Percentiles rank a stretch among this genome's conserved stretches.
These are phyloP conservation scores for Subacronicta megacephala DNA, from an alignment of 2,888 invertebrate species.

Conservation along the genomic window DNA sequence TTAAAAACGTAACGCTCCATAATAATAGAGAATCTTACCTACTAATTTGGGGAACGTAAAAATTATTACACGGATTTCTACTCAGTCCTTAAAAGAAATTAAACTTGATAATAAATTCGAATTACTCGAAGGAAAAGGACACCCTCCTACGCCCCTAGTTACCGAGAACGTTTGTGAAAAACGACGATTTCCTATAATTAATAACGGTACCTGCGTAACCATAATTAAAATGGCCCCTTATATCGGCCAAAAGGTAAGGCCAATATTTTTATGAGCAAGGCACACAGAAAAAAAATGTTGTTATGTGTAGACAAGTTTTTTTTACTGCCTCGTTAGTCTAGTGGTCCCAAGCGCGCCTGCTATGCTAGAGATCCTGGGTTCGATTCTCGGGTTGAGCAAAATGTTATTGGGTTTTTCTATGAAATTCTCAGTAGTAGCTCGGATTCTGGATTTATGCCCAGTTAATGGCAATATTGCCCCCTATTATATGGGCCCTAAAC, in stretches of 20 bases:
- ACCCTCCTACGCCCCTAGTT: slow-evolving; percentile 19
- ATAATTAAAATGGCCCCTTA: slow-evolving; percentile 43
- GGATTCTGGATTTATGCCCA: too few species aligned
- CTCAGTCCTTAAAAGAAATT: slow-evolving; percentile 21
- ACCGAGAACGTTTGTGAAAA: slow-evolving; percentile 27
- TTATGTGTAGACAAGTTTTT: too few species aligned
- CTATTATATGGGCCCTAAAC: too few species aligned
- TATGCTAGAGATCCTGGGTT: too few species aligned
- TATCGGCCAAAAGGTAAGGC: neutral
- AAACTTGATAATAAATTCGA: slow-evolving; percentile 32
- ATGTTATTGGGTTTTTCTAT: too few species aligned
- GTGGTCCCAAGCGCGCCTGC: too few species aligned
- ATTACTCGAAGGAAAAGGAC: slow-evolving; percentile 17
- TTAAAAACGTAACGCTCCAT: neutral
- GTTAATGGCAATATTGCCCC: too few species aligned
- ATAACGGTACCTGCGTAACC: slow-evolving; percentile 25
- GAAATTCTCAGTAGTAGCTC: too few species aligned
- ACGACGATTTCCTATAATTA: slow-evolving; percentile 48
- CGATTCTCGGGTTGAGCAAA: too few species aligned
- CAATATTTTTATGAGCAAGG: too few species aligned
- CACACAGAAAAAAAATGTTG: too few species aligned
- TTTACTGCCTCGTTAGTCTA: too few species aligned
- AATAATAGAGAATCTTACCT: neutral
- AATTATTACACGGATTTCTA: slow-evolving; percentile 3
- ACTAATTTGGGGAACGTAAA: neutral